Evolutionary conservation across 2,888 invertebrate species (phyloP).

Genomic region (Parnassius smintheus): DNA sequence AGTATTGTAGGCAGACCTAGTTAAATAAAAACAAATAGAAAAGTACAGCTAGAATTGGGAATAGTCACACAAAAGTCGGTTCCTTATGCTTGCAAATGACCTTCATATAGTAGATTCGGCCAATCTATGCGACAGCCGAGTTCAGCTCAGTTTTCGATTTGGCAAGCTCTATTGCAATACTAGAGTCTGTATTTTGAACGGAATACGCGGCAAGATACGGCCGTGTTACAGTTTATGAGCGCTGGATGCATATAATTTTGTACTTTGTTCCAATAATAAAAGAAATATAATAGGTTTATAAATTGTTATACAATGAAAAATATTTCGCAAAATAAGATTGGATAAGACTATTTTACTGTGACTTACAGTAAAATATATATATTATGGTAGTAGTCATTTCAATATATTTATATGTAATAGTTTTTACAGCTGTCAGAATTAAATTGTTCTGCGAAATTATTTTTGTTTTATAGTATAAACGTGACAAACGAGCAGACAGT

Average conservation of each 20-base stretch:
- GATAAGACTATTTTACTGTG: too few species aligned
- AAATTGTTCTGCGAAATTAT: too few species aligned
- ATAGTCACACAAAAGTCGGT: slow-evolving; percentile 20
- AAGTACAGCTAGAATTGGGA: slow-evolving; percentile 20
- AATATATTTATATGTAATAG: too few species aligned
- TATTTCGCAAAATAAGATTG: too few species aligned
- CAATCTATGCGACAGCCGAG: slow-evolving; percentile 37
- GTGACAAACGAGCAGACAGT: too few species aligned
- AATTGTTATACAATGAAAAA: background rate
- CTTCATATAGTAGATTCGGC: slow-evolving; percentile 38
- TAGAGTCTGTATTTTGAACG: slow-evolving; percentile 36
- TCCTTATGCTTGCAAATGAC: slow-evolving; percentile 35
- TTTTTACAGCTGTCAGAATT: too few species aligned
- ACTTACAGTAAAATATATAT: too few species aligned
- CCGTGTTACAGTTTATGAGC: slow-evolving; percentile 34
- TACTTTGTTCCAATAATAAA: slow-evolving; percentile 8
- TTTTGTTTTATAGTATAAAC: too few species aligned
- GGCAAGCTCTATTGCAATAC: slow-evolving; percentile 56
- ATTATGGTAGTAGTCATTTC: too few species aligned
- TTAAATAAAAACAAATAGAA: background rate
- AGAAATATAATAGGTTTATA: slow-evolving; percentile 9
- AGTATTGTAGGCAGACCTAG: background rate
- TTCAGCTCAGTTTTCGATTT: slow-evolving; percentile 67
- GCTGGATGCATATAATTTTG: slow-evolving; percentile 17
- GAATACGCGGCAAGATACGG: slow-evolving; percentile 29